Base-by-base conservation (phyloP, 1,140 invertebrate species). In the Hestina assimilis region DNA sequence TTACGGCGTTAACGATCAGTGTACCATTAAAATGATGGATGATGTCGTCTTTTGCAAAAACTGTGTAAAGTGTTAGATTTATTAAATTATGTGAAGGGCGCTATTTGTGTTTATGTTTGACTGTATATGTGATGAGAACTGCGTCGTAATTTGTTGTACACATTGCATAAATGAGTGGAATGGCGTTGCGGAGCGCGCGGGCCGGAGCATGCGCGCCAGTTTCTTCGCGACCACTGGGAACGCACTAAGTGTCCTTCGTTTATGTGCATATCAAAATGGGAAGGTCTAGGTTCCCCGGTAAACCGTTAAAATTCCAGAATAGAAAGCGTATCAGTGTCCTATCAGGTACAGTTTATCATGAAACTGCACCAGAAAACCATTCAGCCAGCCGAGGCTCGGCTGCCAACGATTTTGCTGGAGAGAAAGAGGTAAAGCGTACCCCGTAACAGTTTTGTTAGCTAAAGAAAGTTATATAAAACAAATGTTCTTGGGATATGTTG, bases 221-320 rank as follows among this genome's bases (percentile, higher is more conserved):
- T 86, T 85, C 78, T 72, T 81, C 69, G 76, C 78, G 72, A 71
- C 78, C 77, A 75, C 85, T 86, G 73, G 83, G 74, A 88, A 80
- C 85, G 79, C 84, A 87, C 72, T 88, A 72, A 87, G 72, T 89
- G 77, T 79, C 78, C 79, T 82, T 82, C 75, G 79, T 82, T 86
- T 87, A 83, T 77, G 81, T 83, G 74, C 72, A 79, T 68, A 87
- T 83, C 84, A 89, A 89, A 85, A 89, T 89, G 87, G 87, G 87
- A 84, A 87, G 87, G 82, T 89, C 93, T 84, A 94, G 94, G 91
- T 95, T 95, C 91, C 94, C 94, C 79, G 94, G 94, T 66, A 95
- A 95, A 91, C 94, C 94, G 83, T 92, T 94, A 65, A 95, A 95
- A 91, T 93, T 93, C 89, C 93, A 93, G 79, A 94, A 94, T 89